These are phyloP conservation scores for Carcina quercana DNA, from an alignment of 2,888 invertebrate species.

Conservation along the genomic window DNA sequence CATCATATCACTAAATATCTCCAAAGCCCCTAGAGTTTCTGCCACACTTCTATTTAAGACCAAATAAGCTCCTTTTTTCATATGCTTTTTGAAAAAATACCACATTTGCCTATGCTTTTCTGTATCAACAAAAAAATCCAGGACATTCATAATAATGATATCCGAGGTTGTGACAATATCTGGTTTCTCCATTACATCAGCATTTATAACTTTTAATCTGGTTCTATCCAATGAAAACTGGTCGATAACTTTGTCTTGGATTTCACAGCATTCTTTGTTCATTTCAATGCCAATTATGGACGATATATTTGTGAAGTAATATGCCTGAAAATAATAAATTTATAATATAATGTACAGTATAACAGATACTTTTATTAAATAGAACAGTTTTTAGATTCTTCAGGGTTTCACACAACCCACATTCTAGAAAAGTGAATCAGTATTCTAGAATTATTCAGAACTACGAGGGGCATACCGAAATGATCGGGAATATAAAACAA, in stretches of 20 bases:
- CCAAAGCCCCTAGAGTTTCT: slow-evolving; percentile 61
- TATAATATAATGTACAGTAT: too few relatives aligned
- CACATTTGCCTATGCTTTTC: slow-evolving; percentile 76
- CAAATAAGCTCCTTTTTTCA: slow-evolving; percentile 73
- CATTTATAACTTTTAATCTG: slow-evolving; percentile 71
- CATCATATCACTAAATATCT: slow-evolving; percentile 59
- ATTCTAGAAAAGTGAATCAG: slow-evolving; percentile 2
- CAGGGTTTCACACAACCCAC: too few relatives aligned
- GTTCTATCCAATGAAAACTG: slow-evolving; percentile 66
- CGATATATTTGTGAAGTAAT: slow-evolving; percentile 71
- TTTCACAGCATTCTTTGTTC: slow-evolving; percentile 76
- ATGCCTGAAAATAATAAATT: slow-evolving; percentile 66
- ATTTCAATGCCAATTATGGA: slow-evolving; percentile 81
- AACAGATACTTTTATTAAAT: background rate
- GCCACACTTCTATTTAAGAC: slow-evolving; percentile 75
- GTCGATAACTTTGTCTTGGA: slow-evolving; percentile 74
- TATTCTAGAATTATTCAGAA: too few relatives aligned
- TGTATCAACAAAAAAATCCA: slow-evolving; percentile 78
- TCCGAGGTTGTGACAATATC: slow-evolving; percentile 73
- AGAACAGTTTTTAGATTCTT: too few relatives aligned
- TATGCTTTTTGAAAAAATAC: slow-evolving; percentile 70
- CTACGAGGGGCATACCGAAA: too few relatives aligned
- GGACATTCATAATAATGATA: slow-evolving; percentile 79
- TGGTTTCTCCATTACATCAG: slow-evolving; percentile 71
- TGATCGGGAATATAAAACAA: too few relatives aligned